phyloP scores from a whole-genome alignment of 2,888 invertebrate genomes.

The Drosophila koepferae region DNA sequence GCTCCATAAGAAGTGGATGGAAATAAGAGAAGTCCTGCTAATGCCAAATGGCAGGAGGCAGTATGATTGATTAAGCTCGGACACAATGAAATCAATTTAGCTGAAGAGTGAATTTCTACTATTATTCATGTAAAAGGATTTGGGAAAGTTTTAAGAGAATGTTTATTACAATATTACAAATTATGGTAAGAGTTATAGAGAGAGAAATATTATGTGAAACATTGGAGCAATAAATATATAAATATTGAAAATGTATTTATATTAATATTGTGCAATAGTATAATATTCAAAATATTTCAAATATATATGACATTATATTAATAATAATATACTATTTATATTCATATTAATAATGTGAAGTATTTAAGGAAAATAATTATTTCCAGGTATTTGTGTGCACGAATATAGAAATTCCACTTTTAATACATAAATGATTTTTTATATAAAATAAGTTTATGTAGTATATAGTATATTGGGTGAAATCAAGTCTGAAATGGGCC shows the following conservation, averaged over 20 bases:
- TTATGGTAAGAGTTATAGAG: not conserved
- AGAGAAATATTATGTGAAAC: not conserved
- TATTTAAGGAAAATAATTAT: too few species aligned
- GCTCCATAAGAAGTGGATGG: slow-evolving; percentile 32
- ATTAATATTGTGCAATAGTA: too few species aligned
- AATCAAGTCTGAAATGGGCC: slow-evolving; percentile 73
- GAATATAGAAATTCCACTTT: too few species aligned
- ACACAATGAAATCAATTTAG: slow-evolving; percentile 25
- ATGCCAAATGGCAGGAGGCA: not conserved
- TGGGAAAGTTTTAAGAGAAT: not conserved
- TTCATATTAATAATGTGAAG: too few species aligned
- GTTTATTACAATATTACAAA: not conserved
- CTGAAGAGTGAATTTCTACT: not conserved
- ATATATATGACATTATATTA: too few species aligned
- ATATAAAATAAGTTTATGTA: too few species aligned
- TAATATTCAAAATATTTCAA: too few species aligned
- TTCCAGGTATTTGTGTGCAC: too few species aligned
- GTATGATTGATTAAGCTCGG: slow-evolving; percentile 38
- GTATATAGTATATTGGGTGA: not conserved
- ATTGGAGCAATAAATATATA: not conserved
- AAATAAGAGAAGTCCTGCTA: slow-evolving; percentile 1
- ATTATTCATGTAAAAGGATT: not conserved
- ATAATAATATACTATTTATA: too few species aligned
- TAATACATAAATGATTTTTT: too few species aligned
- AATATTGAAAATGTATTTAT: too few species aligned